Percentiles rank a stretch among this genome's conserved stretches.
These are phyloP conservation scores for Drosophila nigritarsus DNA, from an alignment of 2,888 invertebrate species.

Conservation along the genomic window DNA sequence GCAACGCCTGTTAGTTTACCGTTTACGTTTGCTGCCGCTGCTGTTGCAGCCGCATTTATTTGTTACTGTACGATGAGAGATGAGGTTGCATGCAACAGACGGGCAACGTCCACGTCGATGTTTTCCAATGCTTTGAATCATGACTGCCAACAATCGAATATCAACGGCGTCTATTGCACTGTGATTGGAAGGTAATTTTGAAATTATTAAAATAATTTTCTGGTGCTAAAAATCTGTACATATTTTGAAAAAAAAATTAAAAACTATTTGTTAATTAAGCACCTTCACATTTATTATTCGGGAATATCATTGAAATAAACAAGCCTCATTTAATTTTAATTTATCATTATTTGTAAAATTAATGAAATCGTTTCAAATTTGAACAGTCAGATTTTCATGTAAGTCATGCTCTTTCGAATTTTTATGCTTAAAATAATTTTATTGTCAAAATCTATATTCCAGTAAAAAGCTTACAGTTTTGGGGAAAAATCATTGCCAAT, in stretches of 20 bases:
- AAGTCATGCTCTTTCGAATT: neutral
- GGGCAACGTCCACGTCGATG: constrained; percentile 62
- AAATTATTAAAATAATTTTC: neutral
- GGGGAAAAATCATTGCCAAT: neutral
- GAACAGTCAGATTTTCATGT: neutral
- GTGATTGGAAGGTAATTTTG: constrained; percentile 10
- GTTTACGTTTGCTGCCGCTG: constrained; percentile 59
- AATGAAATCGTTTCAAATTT: neutral
- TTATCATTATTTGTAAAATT: neutral
- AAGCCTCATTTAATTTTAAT: neutral
- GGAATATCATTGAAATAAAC: neutral
- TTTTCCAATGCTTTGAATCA: constrained; percentile 76
- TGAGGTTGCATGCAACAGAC: constrained; percentile 75
- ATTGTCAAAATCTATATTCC: neutral
- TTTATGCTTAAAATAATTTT: neutral
- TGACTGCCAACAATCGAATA: constrained; percentile 79
- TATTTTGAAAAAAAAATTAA: neutral
- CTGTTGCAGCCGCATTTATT: constrained; percentile 14
- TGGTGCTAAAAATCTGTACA: neutral
- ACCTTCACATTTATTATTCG: neutral
- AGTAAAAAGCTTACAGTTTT: neutral
- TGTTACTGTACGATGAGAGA: constrained; percentile 64
- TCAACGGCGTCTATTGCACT: constrained; percentile 55
- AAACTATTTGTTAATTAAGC: neutral
- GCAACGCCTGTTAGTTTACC: constrained; percentile 81